Percentiles rank a stretch among this genome's conserved stretches.
Conservation (phyloP, 2,797 vertebrate genomes). For the Selene dorsalis region DNA sequence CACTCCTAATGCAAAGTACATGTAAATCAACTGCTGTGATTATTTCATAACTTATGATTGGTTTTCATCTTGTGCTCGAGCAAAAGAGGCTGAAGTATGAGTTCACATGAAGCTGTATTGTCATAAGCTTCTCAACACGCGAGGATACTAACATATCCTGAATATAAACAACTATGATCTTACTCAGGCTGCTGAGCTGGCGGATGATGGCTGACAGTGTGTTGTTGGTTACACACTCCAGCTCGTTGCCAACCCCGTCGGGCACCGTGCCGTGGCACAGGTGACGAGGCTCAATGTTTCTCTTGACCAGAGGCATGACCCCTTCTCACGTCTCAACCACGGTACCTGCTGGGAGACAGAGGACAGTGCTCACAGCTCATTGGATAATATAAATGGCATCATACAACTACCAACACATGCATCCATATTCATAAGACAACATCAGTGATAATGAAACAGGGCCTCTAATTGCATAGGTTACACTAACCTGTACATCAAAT, state of each 20-base stretch:
- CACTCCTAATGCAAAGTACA: background rate
- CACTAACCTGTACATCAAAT: background rate
- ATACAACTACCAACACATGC: background rate
- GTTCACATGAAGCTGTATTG: background rate
- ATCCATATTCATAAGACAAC: conserved; percentile 1
- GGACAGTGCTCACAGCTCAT: conserved; percentile 17
- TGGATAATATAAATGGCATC: conserved; percentile 13
- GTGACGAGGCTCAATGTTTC: conserved; percentile 90
- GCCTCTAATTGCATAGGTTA: background rate
- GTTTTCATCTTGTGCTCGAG: no score
- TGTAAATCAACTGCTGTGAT: conserved; percentile 1
- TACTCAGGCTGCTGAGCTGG: conserved; percentile 93
- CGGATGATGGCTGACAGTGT: conserved; percentile 92
- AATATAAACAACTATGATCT: conserved; percentile 55
- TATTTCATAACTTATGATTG: no score
- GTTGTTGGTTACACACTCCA: conserved; percentile 95
- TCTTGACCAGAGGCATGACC: conserved; percentile 91
- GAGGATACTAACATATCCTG: background rate
- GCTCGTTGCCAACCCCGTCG: conserved; percentile 88
- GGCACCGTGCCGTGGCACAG: conserved; percentile 88
- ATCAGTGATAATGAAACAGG: background rate
- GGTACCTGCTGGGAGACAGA: conserved; percentile 46
- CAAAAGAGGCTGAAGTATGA: background rate
- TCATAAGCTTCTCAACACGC: background rate
- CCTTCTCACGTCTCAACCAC: conserved; percentile 53